These are phyloP conservation scores for Pteronura brasiliensis DNA, from an alignment of 2,113 vertebrate genomes.

Conservation along the genomic window DNA sequence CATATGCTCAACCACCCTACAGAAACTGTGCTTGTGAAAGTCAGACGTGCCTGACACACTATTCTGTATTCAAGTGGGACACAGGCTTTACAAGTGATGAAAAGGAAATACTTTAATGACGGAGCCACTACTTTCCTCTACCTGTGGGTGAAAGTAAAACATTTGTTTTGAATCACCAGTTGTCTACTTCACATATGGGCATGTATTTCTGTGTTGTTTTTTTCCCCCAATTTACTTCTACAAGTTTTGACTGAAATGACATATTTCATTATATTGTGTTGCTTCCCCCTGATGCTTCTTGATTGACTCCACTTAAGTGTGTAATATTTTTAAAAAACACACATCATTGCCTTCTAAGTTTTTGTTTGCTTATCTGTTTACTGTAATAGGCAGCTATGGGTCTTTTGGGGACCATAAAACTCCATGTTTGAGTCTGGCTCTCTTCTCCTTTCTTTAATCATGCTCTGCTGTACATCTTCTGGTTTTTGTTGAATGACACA, in stretches of 20 bases:
- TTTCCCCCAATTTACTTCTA: neutral
- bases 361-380: neutral
- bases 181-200: neutral
- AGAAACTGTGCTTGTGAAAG: neutral
- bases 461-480: neutral
- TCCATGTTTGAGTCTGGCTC: neutral
- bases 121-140: neutral
- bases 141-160: neutral
- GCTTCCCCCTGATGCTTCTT: neutral
- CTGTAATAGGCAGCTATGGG: neutral
- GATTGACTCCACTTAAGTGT: conserved; percentile 45
- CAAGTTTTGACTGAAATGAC: conserved; percentile 33
- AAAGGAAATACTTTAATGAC: conserved; percentile 4
- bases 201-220: neutral
- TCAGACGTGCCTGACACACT: neutral
- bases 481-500: neutral
- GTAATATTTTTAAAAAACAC: conserved; percentile 33
- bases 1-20: neutral
- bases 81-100: neutral
- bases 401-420: neutral
- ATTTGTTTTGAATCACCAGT: conserved; percentile 10
- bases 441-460: neutral
- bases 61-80: neutral
- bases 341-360: neutral
- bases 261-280: neutral